Evolutionary conservation across 1,140 invertebrate genomes (phyloP), one percentile per base, ranked within the genome.

Genomic region (Camponotus pennsylvanicus): DNA sequence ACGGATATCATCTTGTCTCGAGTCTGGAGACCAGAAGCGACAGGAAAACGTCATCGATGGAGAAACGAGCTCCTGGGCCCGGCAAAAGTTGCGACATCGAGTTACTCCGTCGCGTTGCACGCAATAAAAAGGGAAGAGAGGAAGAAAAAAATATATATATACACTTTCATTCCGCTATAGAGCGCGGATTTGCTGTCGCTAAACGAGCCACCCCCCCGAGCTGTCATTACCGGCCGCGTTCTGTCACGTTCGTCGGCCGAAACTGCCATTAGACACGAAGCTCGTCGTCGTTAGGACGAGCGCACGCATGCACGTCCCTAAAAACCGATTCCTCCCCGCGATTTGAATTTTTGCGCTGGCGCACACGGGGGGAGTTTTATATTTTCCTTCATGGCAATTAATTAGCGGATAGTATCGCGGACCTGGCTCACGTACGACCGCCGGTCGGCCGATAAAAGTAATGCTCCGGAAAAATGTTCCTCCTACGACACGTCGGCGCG

Each of bases 401-500:
- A 90, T 90, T 90, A 90, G 42, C 77, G 89, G 89, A 90, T 90
- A 90, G 86, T 83, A 90, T 90, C 89, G 77, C 86, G 69, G 34
- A 32, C 42, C 59, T 34, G 27, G 64, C 75, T 63, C 89, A 90
- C 89, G 89, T 90, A 90, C 86, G 89, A 76, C 59, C 67, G 45
- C 40, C 69, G 70, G 32, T 42, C 70, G 45, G 66, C 59, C 89
- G 89, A 90, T 90, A 90, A 90, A 90, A 90, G 86, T 90, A 90
- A 90, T 90, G 88, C 85, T 64, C 77, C 73, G 89, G 89, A 90
- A 90, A 90, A 90, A 90, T 90, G 88, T 90, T 88, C 78, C 88
- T 89, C 77, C 78, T 84, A 55, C 55, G 88, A 49, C 34, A 66
- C 75, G n/a, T 34, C 66, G 82, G 59, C 66, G 76, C 42, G n/a